phyloP scores from a whole-genome alignment of 2,797 vertebrate genomes.

The Selene dorsalis region DNA sequence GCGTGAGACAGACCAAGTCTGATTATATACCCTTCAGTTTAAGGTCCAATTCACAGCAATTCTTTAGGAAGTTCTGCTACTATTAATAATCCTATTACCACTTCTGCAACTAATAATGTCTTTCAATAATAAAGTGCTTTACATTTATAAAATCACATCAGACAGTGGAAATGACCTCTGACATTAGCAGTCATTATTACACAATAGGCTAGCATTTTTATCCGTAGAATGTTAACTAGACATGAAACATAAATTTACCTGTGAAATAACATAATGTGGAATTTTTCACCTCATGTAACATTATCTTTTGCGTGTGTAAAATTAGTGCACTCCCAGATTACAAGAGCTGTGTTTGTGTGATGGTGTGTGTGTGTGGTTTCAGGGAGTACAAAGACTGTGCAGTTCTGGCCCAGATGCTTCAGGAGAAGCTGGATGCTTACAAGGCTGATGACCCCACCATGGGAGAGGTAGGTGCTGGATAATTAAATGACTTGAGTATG shows the following conservation, averaged over 20 bases:
- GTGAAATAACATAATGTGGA: too few relatives aligned
- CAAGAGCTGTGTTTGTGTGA: conserved; percentile 33
- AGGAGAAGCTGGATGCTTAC: conserved; percentile 96
- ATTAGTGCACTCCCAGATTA: background rate
- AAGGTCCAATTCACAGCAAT: too few relatives aligned
- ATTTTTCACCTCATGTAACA: too few relatives aligned
- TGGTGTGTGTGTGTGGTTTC: conserved; percentile 41
- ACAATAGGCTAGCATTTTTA: too few relatives aligned
- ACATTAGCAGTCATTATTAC: too few relatives aligned
- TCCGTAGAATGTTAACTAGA: too few relatives aligned
- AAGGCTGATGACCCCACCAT: conserved; percentile 97
- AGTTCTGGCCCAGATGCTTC: conserved; percentile 94
- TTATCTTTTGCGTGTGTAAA: too few relatives aligned
- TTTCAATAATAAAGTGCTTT: too few relatives aligned
- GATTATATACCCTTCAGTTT: background rate
- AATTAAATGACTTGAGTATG: background rate
- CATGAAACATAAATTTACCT: background rate
- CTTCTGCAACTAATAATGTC: too few relatives aligned
- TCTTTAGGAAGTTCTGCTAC: background rate
- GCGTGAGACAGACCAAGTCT: conserved; percentile 83
- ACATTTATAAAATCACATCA: too few relatives aligned
- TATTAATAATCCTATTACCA: too few relatives aligned
- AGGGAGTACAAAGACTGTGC: conserved; percentile 97
- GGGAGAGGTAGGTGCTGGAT: conserved; percentile 89
- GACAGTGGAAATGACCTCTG: too few relatives aligned